Base-by-base conservation (phyloP, 2,888 invertebrate genomes). In the Sphecodes monilicornis region DNA sequence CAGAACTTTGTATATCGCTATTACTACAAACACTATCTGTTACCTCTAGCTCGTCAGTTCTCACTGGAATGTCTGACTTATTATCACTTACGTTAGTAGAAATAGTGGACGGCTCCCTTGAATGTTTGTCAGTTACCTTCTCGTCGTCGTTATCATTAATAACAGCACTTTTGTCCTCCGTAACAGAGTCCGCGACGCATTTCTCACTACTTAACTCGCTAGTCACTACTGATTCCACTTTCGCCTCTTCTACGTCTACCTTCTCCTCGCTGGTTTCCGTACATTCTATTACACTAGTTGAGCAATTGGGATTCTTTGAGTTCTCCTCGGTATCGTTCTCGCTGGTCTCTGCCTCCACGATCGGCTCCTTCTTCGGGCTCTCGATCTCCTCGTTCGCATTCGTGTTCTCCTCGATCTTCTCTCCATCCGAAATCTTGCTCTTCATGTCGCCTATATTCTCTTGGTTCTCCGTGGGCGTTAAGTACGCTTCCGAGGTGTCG, bases 401-500 rank as follows among this genome's bases (percentile, higher is more conserved):
- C 57, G 75, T 80, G 36, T 82, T 86, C 22, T 88, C 88, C 13
- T 95, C 95, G 36, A 43, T 70, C 66, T 88, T 89, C 16, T 87
- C 89, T 32, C 72, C 82, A 66, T 92, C 90, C 68, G 82, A 82
- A 64, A 83, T 85, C 76, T 80, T 84, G 72, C 84, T 72, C 92
- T 93, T 86, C 36, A 88, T 74, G 72, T 91, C 91, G 80, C 85
- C 82, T 77, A 90, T 82, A 60, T 86, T 90, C 54, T 89, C 88
- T 29, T 91, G 86, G 70, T 91, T 91, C 71, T 97, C 97, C 64
- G 96, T 97, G 36, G 97, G 97, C 73, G 97, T 97, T 85, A 97
- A 94, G 92, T 97, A 97, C 82, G 96, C 95, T 91, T 97, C 97
- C 72, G 97, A 97, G 86, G 96, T 96, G 93, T 97, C 97, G 88